Percentiles rank a stretch among this genome's conserved stretches.
Conservation (phyloP, 2,888 invertebrate species). For the Ernsta delagoae region DNA sequence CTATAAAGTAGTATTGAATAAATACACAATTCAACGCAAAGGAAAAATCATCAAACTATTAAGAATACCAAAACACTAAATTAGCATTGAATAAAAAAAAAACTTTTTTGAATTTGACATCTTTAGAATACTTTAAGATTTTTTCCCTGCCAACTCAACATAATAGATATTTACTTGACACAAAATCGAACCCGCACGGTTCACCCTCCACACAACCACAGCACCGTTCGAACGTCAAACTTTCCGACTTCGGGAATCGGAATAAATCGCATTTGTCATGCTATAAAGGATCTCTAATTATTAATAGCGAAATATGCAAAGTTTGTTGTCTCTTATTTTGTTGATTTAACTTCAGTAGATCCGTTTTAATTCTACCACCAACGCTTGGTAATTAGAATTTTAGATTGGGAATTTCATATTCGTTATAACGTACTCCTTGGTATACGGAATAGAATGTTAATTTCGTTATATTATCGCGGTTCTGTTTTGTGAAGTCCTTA, state of each 20-base stretch:
- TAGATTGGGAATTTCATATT: constrained; percentile 74
- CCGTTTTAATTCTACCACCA: constrained; percentile 56
- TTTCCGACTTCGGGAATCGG: constrained; percentile 53
- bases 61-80: too few relatives aligned
- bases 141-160: not conserved
- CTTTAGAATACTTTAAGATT: too few relatives aligned
- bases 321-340: constrained; percentile 75
- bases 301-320: constrained; percentile 79
- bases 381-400: constrained; percentile 71
- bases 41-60: too few relatives aligned
- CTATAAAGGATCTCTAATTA: constrained; percentile 63
- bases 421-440: constrained; percentile 51
- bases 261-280: constrained; percentile 64
- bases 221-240: constrained; percentile 24
- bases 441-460: constrained; percentile 56
- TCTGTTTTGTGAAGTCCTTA: constrained; percentile 26
- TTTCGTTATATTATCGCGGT: constrained; percentile 48
- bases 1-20: too few relatives aligned
- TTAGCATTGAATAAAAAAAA: too few relatives aligned
- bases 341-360: constrained; percentile 58
- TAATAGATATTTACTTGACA: not conserved
- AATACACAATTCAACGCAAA: too few relatives aligned
- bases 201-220: not conserved
- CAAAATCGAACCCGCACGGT: constrained; percentile 27
- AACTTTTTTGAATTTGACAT: too few relatives aligned